Conservation (phyloP, 2,888 invertebrate species). For the Coleophora flavipennella region DNA sequence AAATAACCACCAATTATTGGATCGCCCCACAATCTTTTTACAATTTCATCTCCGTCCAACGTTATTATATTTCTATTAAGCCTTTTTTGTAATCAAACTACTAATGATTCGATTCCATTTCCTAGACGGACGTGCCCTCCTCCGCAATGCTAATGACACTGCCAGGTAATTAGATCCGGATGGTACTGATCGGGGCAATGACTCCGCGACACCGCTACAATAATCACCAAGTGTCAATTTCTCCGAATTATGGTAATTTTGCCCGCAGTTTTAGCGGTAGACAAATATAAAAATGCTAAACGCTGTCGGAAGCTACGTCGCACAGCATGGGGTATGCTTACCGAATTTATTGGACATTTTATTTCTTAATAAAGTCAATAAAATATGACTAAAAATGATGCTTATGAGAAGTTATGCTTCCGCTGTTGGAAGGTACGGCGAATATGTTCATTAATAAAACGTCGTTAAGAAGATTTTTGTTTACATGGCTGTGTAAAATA, state of each 20-base stretch:
- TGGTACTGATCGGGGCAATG: conserved; percentile 59
- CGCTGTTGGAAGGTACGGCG: too few species aligned
- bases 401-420: too few species aligned
- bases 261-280: neutral
- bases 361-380: too few species aligned
- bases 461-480: too few species aligned
- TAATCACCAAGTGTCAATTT: conserved; percentile 65
- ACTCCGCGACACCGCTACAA: conserved; percentile 49
- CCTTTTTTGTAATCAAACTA: conserved; percentile 73
- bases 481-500: too few species aligned
- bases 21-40: conserved; percentile 73
- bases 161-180: conserved; percentile 71
- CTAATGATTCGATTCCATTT: conserved; percentile 74
- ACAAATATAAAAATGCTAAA: conserved; percentile 21
- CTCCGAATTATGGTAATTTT: conserved; percentile 64
- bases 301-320: too few species aligned
- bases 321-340: too few species aligned
- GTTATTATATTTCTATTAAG: conserved; percentile 74
- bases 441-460: too few species aligned
- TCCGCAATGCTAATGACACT: conserved; percentile 68
- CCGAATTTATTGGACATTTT: too few species aligned
- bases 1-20: conserved; percentile 72
- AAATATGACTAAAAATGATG: too few species aligned
- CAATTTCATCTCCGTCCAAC: conserved; percentile 67
- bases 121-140: conserved; percentile 68